Evolutionary conservation across 2,888 invertebrate genomes (phyloP).

Genomic region (Strigamia crassipes): DNA sequence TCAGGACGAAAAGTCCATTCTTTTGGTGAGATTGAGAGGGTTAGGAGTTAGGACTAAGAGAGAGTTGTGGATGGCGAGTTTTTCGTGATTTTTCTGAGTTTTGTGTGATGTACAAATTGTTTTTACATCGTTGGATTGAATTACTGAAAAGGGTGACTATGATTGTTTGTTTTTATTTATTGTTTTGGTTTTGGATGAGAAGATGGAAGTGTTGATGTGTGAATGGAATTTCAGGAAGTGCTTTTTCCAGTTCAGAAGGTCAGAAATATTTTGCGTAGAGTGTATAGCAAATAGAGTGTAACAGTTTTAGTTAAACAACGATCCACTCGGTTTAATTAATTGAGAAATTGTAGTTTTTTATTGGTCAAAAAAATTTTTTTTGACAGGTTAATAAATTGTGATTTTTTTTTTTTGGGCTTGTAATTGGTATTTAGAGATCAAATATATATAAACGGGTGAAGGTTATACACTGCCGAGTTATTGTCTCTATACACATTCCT

Average conservation of each 20-base stretch:
- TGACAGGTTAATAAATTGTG: not conserved
- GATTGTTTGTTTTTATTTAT: not conserved
- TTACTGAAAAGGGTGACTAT: conserved; percentile 33
- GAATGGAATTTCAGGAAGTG: conserved; percentile 42
- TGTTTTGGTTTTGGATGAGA: not conserved
- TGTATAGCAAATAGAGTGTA: conserved; percentile 18
- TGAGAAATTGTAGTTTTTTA: not conserved
- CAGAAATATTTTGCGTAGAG: conserved; percentile 2
- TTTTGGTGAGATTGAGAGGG: not conserved
- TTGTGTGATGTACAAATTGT: conserved; percentile 3
- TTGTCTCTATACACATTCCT: conserved; percentile 9
- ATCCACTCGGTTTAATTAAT: conserved; percentile 1
- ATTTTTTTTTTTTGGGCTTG: too few relatives aligned
- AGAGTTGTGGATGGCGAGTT: not conserved
- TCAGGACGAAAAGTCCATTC: conserved; percentile 33
- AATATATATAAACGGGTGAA: conserved; percentile 14
- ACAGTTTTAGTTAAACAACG: not conserved
- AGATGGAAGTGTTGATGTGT: conserved; percentile 8
- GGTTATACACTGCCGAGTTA: not conserved
- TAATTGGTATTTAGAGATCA: not conserved
- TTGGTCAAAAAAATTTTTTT: not conserved
- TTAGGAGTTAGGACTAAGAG: not conserved
- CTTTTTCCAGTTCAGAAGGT: conserved; percentile 30
- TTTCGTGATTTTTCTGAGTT: not conserved
- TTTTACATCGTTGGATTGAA: conserved; percentile 19